These are phyloP conservation scores for Porphyrio hochstetteri DNA, from an alignment of 2,113 vertebrate genomes.

Conservation along the genomic window DNA sequence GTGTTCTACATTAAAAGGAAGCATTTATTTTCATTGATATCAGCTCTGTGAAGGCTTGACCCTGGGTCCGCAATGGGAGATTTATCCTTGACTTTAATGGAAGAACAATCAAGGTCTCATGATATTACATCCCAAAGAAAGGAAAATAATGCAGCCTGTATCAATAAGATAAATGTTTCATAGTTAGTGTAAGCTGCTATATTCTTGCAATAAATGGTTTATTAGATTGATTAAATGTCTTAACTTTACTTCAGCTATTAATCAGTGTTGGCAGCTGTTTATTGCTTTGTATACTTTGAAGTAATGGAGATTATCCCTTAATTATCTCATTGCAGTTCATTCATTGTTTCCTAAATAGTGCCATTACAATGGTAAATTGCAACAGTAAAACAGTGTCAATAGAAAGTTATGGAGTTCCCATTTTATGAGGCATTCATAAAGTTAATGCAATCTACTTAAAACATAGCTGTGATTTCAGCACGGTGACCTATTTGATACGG, in stretches of 20 bases:
- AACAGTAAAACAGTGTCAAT: conserved; percentile 37
- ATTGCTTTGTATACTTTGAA: conserved; percentile 56
- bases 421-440: conserved; percentile 38
- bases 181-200: neutral
- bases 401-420: conserved; percentile 1
- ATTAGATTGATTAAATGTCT: conserved; percentile 63
- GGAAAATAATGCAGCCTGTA: conserved; percentile 25
- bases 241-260: conserved; percentile 47
- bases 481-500: neutral
- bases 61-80: conserved; percentile 20
- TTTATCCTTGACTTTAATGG: conserved; percentile 61
- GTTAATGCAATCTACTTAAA: neutral
- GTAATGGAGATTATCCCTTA: conserved; percentile 52
- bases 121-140: conserved; percentile 24
- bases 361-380: conserved; percentile 48
- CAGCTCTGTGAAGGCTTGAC: conserved; percentile 24
- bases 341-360: conserved; percentile 62
- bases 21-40: conserved; percentile 46
- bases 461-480: neutral
- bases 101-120: conserved; percentile 29
- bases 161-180: conserved; percentile 35
- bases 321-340: conserved; percentile 52
- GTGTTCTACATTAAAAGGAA: conserved; percentile 38
- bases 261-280: conserved; percentile 64
- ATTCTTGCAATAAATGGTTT: conserved; percentile 49